A percentile compares a stretch with the other conserved stretches of the same genome.
These are phyloP conservation scores for Halcyon malimbica DNA, from an alignment of 2,113 vertebrate species.

Conservation along the genomic window DNA sequence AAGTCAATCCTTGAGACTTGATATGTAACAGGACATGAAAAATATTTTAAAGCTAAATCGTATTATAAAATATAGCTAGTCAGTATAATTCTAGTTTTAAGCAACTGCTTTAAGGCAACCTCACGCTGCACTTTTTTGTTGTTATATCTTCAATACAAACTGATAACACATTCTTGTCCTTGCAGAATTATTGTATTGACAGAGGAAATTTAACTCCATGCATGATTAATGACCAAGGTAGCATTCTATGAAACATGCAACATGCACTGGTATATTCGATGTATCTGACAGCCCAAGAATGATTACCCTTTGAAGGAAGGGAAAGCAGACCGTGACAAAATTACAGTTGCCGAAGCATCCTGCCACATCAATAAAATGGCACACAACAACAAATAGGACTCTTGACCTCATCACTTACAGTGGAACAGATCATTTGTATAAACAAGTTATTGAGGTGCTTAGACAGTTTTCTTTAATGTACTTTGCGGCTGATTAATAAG, in stretches of 20 bases:
- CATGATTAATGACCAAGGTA: constrained; percentile 8
- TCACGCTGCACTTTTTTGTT: background rate
- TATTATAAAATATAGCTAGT: background rate
- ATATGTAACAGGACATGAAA: background rate
- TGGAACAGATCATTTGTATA: constrained; percentile 30
- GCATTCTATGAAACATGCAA: background rate
- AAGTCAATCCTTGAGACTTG: background rate
- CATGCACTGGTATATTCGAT: background rate
- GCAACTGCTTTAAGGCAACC: background rate
- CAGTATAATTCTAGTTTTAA: background rate
- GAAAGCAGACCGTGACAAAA: background rate
- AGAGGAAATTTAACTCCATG: background rate
- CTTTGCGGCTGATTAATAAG: constrained; percentile 14
- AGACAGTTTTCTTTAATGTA: background rate
- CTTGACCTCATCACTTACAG: constrained; percentile 14
- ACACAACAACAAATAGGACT: background rate
- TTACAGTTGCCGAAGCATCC: background rate
- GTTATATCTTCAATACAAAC: constrained; percentile 1
- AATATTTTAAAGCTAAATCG: background rate
- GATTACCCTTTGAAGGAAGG: background rate
- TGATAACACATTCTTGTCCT: background rate
- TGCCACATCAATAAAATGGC: background rate
- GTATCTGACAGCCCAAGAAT: background rate
- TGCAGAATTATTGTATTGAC: constrained; percentile 4
- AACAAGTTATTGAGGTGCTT: constrained; percentile 37